Base-by-base conservation (phyloP, 2,113 vertebrate species). In the Misgurnus anguillicaudatus region DNA sequence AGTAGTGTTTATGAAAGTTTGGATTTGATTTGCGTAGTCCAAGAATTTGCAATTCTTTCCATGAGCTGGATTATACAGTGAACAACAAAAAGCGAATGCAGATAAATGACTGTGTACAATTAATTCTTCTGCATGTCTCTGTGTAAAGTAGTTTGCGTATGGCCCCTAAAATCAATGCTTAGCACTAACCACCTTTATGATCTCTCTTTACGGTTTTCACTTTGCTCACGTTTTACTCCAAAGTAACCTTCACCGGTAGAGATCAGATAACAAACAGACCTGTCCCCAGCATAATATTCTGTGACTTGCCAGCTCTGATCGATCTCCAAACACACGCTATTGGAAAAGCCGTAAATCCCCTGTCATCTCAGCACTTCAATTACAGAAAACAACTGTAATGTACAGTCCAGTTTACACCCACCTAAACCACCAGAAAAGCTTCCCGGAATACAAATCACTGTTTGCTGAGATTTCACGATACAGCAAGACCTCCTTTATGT, bases 371-470 rank as follows among this genome's bases (percentile, higher is more conserved):
- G 17, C 79, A 79, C 70, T 90, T 78, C 87, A 84, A 80, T 88
- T 86, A 85, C 80, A 80, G 78, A 85, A 84, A 87, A 88, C 84
- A 80, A 82, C 81, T 39, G 58, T 75, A 85, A 87, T 61, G 73
- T 79, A 84, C 80, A 85, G 75, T 69, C 80, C 63, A 24, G 66
- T 84, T 85, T 84, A 87, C 86, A 87, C 84, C 78, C 79, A 72
- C 80, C 78, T 42, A 31, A 31, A 31, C 24, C 24, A 31, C 24
- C 24, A 31, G 24, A 31, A 60, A 62, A 77, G 66, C 48, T 80
- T 65, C 24, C 58, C 24, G 41, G 82, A 84, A 89, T 78, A 67
- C 42, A 67, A 80, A 78, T 72, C 13, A 64, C 64, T 38, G 48
- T 21, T 4, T 21, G 6, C 57, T 10, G 9, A 4, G 36, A 19